Evolutionary conservation across 2,113 vertebrate genomes (phyloP).

Genomic region (Laticauda laticaudata): DNA sequence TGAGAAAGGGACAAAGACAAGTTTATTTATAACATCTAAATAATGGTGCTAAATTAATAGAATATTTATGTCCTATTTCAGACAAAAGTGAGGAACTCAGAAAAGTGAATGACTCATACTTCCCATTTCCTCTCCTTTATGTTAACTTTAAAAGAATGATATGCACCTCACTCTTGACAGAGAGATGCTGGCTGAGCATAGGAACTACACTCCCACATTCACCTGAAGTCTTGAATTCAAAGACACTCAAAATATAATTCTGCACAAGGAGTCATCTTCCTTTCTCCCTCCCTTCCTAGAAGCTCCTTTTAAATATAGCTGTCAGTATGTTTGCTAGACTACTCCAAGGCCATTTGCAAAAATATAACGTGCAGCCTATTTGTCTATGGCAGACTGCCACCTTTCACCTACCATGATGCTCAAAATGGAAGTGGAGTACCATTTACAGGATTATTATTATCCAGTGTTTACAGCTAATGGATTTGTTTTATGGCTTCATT

Average conservation of each 20-base stretch:
- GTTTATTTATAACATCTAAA: neutral
- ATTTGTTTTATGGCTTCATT: slow-evolving; percentile 53
- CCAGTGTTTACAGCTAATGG: slow-evolving; percentile 52
- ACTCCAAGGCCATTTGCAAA: slow-evolving; percentile 55
- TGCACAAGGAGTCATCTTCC: slow-evolving; percentile 48
- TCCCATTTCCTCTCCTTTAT: neutral
- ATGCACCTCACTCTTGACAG: neutral
- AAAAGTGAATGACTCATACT: neutral
- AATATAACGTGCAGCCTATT: slow-evolving; percentile 54
- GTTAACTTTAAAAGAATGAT: neutral
- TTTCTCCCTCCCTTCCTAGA: slow-evolving; percentile 19
- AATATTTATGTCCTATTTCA: neutral
- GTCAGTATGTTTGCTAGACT: slow-evolving; percentile 45
- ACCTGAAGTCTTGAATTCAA: slow-evolving; percentile 8
- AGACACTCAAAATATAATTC: slow-evolving; percentile 37
- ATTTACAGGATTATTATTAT: slow-evolving; percentile 59
- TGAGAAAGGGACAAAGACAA: neutral
- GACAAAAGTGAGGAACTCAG: neutral
- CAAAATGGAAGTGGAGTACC: slow-evolving; percentile 40
- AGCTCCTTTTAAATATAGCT: slow-evolving; percentile 45
- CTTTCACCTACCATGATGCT: slow-evolving; percentile 54
- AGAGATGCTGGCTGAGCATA: neutral
- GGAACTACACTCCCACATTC: neutral
- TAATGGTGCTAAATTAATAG: neutral
- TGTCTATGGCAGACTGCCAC: slow-evolving; percentile 45